These are phyloP conservation scores for Charadrius vociferus DNA, from an alignment of 2,113 vertebrate genomes.

Conservation along the genomic window DNA sequence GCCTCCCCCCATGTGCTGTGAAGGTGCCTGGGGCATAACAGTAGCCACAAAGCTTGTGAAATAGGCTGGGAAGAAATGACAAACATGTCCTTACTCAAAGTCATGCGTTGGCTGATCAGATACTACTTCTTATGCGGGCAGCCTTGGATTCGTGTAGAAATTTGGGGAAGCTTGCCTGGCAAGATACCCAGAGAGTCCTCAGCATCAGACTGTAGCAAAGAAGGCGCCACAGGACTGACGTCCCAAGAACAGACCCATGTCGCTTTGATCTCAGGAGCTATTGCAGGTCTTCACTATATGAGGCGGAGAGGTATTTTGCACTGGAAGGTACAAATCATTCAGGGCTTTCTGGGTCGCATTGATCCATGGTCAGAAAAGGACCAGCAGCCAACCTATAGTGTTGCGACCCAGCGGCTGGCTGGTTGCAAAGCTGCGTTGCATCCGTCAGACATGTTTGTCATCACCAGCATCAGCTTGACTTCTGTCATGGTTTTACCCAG, in stretches of 20 bases:
- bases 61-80: background rate
- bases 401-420: fast-evolving
- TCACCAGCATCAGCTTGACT: background rate
- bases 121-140: background rate
- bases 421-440: background rate
- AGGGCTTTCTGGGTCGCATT: background rate
- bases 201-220: background rate
- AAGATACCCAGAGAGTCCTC: background rate
- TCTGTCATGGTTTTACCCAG: background rate
- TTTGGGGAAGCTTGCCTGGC: background rate
- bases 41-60: slow-evolving; percentile 4
- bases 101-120: background rate
- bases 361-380: background rate
- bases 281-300: background rate
- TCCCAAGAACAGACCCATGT: background rate
- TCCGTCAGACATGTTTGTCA: background rate
- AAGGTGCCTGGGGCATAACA: background rate
- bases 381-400: background rate
- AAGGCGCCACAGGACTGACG: background rate
- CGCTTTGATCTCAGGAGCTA: background rate
- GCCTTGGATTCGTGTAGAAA: background rate
- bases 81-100: background rate
- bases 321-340: background rate
- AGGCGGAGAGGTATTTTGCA: background rate
- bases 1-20: background rate